These are phyloP conservation scores for Caenorhabditis imperialis DNA, from an alignment of 2,888 invertebrate genomes.

Conservation along the genomic window DNA sequence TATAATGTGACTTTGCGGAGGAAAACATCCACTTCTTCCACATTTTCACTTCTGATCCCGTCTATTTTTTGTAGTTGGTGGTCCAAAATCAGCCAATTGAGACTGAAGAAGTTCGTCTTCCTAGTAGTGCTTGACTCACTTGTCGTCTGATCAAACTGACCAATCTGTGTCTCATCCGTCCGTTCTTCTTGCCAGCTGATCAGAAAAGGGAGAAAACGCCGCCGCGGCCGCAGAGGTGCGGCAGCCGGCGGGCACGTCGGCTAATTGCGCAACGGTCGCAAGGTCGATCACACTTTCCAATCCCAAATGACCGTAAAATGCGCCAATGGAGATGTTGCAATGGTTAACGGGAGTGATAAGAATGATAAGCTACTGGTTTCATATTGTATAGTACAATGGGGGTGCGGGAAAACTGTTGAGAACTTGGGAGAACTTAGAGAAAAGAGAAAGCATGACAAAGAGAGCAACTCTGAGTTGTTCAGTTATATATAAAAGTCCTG, in stretches of 20 bases:
- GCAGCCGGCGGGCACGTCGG: conserved; percentile 52
- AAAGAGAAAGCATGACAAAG: too few species aligned
- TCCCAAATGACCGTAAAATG: conserved; percentile 52
- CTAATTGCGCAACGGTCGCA: conserved; percentile 59
- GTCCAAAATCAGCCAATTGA: too few species aligned
- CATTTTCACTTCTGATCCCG: background rate
- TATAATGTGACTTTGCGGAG: conserved; percentile 14
- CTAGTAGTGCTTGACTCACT: conserved; percentile 14
- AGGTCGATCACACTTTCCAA: conserved; percentile 55
- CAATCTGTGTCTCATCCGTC: conserved; percentile 19
- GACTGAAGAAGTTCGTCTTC: background rate
- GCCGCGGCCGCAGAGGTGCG: conserved; percentile 28
- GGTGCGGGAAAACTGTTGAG: too few species aligned
- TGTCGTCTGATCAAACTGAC: conserved; percentile 18
- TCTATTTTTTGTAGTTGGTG: too few species aligned
- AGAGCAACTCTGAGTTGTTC: too few species aligned
- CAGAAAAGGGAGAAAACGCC: conserved; percentile 19
- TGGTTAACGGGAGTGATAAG: too few species aligned
- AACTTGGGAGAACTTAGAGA: too few species aligned
- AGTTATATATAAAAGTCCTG: too few species aligned
- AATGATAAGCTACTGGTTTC: conserved; percentile 23
- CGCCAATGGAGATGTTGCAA: conserved; percentile 44
- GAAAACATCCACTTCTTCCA: conserved; percentile 16
- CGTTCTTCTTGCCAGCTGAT: conserved; percentile 50
- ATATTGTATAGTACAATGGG: too few species aligned